Base-by-base conservation (phyloP, 2,888 invertebrate genomes). In the Dusona sp. region DNA sequence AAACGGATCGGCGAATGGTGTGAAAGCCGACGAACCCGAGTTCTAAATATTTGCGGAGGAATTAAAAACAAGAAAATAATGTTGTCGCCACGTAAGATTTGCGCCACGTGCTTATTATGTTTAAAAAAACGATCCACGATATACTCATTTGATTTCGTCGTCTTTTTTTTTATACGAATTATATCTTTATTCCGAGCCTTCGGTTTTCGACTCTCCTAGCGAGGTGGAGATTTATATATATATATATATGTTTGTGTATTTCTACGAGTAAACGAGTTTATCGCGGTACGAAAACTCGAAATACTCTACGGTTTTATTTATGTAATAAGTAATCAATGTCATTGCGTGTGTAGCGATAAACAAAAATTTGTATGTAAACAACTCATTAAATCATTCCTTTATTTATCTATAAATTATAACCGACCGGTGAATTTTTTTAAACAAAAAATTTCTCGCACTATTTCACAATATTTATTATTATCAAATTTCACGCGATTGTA, bases 1-100 rank as follows among this genome's bases (percentile, higher is more conserved):
- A 0, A 90, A 88, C 57, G 89, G 88, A 83, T 80, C 90, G 11
- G 82, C 84, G 54, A 90, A 90, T 25, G 89, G 90, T 9, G 65
- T 86, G 54, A 61, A 79, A 38, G 87, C 89, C 25, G 88, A 89
- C 11, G 88, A 89, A 13, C 29, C 64, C 13, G 84, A 81, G 38
- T 86, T 86, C 79, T 86, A 72, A 74, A 79, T 54, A 45, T 9
- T 38, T 19, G 16, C n/a, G n/a, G 29, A 77, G 9, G 33, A 29
- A 45, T 25, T 19, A 11, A 7, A 42, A 42, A 61, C 3, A 3
- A 25, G 45, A 45, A 29, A 61, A 36, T 68, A 29, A 25, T 70
- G 16, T 57, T 33, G 29, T 11, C 57, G 57, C 33, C 33, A 22
- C 22, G 45, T 79, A 29, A 51, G 33, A 48, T 64, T 73, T 45